Conservation (phyloP, 2,113 vertebrate genomes). For the Mus spicilegus region DNA sequence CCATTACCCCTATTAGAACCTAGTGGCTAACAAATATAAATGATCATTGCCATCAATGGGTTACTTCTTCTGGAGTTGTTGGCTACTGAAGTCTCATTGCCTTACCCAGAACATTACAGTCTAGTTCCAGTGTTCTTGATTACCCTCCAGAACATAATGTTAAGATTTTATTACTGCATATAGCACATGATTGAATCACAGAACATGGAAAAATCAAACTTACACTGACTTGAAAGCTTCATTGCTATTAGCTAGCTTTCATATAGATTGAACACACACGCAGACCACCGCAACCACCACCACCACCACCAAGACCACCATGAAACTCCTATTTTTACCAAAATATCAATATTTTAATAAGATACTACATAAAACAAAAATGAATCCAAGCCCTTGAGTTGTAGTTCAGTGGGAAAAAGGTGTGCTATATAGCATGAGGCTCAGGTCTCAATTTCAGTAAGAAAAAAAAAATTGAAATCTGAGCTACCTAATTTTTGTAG, state of each 20-base stretch:
- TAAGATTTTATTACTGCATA: background rate
- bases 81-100: background rate
- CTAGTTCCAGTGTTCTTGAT: background rate
- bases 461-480: background rate
- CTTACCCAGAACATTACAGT: background rate
- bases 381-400: background rate
- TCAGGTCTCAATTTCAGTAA: background rate
- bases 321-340: too few species aligned
- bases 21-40: background rate
- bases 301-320: too few species aligned
- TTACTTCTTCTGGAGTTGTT: background rate
- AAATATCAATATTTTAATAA: background rate
- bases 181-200: background rate
- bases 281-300: too few species aligned
- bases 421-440: background rate
- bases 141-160: background rate
- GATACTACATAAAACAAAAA: background rate
- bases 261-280: background rate
- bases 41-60: background rate
- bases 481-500: background rate
- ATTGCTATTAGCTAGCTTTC: background rate
- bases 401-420: background rate
- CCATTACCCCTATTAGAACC: background rate
- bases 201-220: background rate
- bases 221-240: background rate